Evolutionary conservation across 2,797 vertebrate species (phyloP).

Genomic region (Micrastur ruficollis): DNA sequence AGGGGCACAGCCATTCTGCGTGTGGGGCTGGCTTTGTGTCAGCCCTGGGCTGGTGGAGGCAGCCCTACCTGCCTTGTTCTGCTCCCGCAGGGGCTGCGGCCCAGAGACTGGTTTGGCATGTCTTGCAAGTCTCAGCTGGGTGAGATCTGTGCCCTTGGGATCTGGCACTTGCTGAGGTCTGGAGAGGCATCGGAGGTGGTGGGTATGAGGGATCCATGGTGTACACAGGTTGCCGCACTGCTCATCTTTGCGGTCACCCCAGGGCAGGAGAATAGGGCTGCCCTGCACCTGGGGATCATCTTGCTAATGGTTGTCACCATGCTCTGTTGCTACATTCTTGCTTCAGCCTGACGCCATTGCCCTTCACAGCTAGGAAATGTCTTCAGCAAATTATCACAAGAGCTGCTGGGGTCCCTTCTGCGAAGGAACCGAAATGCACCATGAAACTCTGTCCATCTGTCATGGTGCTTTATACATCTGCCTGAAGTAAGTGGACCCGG

Average conservation of each 20-base stretch:
- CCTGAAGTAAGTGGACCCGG: background rate
- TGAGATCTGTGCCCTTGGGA: background rate
- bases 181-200: background rate
- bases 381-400: background rate
- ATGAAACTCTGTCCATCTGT: background rate
- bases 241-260: background rate
- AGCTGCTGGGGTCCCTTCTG: background rate
- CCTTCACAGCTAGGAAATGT: background rate
- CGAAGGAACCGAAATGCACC: background rate
- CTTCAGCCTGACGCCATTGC: background rate
- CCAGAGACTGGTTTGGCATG: background rate
- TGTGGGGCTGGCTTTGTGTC: background rate
- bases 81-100: background rate
- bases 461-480: background rate
- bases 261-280: background rate
- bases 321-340: background rate
- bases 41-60: background rate
- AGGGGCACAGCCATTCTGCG: fast-evolving
- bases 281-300: background rate
- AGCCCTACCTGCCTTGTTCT: background rate
- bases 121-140: background rate
- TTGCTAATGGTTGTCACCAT: background rate
- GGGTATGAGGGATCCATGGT: background rate
- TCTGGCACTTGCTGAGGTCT: background rate
- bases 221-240: background rate